These are phyloP conservation scores for Podarcis lilfordi DNA, from an alignment of 2,797 vertebrate species.

Conservation along the genomic window DNA sequence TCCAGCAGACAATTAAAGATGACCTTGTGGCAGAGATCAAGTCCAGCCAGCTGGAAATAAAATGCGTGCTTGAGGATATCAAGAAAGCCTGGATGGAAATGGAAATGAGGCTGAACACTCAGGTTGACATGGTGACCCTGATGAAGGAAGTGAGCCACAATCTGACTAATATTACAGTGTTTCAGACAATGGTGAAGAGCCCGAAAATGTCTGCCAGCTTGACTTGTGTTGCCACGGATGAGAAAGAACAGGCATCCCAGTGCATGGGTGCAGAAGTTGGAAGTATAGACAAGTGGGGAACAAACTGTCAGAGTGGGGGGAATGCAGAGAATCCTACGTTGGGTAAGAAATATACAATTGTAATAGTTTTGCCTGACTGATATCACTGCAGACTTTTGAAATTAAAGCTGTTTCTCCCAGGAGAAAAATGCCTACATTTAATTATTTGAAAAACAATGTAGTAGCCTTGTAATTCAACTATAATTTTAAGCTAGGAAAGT, in stretches of 20 bases:
- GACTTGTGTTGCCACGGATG: constrained; percentile 39
- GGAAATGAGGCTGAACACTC: constrained; percentile 70
- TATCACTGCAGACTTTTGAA: neutral
- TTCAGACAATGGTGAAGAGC: constrained; percentile 65
- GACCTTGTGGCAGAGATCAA: constrained; percentile 60
- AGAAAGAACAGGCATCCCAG: constrained; percentile 35
- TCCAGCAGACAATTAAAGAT: constrained; percentile 73
- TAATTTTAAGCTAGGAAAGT: neutral
- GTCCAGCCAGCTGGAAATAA: constrained; percentile 77
- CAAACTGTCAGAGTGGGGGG: constrained; percentile 59
- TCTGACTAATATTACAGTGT: constrained; percentile 65
- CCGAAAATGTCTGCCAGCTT: constrained; percentile 56
- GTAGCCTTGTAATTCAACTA: neutral
- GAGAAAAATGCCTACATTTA: neutral
- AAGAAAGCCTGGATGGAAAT: constrained; percentile 76
- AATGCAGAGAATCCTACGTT: constrained; percentile 58
- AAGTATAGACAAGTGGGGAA: constrained; percentile 56
- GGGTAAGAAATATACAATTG: constrained; percentile 59
- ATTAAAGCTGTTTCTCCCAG: constrained; percentile 4
- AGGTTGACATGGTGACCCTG: constrained; percentile 65
- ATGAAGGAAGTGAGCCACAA: constrained; percentile 73
- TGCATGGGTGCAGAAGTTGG: neutral
- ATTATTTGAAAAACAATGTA: neutral
- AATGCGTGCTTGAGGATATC: constrained; percentile 70
- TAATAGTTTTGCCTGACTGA: neutral